phyloP scores from a whole-genome alignment of 2,888 invertebrate genomes.

The Drosophila nr. perissopoda region DNA sequence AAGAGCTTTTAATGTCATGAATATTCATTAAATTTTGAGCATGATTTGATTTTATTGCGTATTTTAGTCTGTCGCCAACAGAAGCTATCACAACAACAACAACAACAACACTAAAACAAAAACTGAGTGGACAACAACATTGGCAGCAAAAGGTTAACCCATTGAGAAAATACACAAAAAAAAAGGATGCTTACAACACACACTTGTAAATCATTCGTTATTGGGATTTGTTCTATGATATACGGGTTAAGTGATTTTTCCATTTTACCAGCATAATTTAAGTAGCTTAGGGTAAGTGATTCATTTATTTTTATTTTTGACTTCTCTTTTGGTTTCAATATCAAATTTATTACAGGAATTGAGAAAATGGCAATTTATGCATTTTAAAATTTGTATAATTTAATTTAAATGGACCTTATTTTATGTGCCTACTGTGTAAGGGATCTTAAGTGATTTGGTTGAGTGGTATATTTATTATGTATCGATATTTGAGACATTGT shows the following conservation, averaged over 20 bases:
- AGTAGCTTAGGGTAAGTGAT: conserved; percentile 9
- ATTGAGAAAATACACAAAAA: conserved; percentile 12
- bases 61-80: conserved; percentile 59
- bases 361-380: conserved; percentile 14
- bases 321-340: neutral
- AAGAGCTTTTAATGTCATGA: conserved; percentile 81
- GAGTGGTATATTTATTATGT: neutral
- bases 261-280: neutral
- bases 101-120: conserved; percentile 12
- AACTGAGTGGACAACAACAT: conserved; percentile 6
- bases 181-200: conserved; percentile 18
- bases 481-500: neutral
- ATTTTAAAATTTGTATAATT: conserved; percentile 4
- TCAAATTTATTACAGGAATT: neutral
- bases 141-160: conserved; percentile 4
- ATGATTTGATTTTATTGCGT: conserved; percentile 79
- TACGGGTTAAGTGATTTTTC: conserved; percentile 29
- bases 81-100: conserved; percentile 16
- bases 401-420: conserved; percentile 2
- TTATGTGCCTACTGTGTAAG: neutral
- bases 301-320: neutral
- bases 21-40: conserved; percentile 78
- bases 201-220: conserved; percentile 42
- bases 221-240: conserved; percentile 31
- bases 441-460: neutral